phyloP scores from a whole-genome alignment of 2,888 invertebrate species.

The Drosophila atroscutellata region DNA sequence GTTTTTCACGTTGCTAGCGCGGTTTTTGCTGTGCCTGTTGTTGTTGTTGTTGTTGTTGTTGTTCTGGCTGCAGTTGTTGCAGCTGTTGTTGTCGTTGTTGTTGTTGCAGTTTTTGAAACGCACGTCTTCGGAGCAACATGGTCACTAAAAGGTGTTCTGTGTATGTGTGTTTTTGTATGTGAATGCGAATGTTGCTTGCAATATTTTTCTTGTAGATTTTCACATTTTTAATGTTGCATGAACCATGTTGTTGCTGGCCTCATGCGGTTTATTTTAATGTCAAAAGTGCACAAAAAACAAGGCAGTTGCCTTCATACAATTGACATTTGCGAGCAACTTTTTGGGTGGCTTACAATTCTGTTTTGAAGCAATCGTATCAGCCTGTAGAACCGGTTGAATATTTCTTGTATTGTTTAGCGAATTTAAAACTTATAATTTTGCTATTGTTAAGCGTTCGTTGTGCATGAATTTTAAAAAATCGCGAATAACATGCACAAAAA shows the following conservation, averaged over 20 bases:
- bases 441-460: conserved; percentile 43
- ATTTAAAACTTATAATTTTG: conserved; percentile 50
- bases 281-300: conserved; percentile 56
- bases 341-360: conserved; percentile 62
- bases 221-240: conserved; percentile 65
- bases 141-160: conserved; percentile 63
- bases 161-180: conserved; percentile 31
- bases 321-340: conserved; percentile 60
- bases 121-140: conserved; percentile 74
- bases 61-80: conserved; percentile 36
- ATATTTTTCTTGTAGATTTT: conserved; percentile 60
- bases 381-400: conserved; percentile 64
- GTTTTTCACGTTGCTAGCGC: conserved; percentile 73
- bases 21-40: conserved; percentile 46
- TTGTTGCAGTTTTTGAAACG: conserved; percentile 66
- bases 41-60: conserved; percentile 36
- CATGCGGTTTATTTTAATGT: conserved; percentile 55
- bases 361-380: conserved; percentile 32
- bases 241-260: conserved; percentile 59
- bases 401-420: conserved; percentile 37
- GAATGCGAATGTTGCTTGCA: conserved; percentile 59
- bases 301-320: conserved; percentile 37
- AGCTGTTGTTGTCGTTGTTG: conserved; percentile 36
- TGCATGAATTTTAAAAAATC: conserved; percentile 57
- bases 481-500: conserved; percentile 42